Base-by-base conservation (phyloP, 2,888 invertebrate species). In the Chloromyia formosa region DNA sequence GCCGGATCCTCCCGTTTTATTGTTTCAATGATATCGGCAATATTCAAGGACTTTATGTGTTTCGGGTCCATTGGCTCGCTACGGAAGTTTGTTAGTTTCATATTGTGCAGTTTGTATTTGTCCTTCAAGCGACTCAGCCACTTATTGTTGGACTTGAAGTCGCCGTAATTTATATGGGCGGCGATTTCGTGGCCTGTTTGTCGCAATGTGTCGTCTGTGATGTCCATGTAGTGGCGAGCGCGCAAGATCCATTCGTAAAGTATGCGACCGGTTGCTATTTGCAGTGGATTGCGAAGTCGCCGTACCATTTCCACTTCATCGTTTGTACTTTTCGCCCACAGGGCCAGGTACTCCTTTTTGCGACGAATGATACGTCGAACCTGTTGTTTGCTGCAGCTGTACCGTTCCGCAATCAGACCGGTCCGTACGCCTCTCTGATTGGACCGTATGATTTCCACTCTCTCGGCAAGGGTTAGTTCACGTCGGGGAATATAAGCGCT, bases 311-410 rank as follows among this genome's bases (percentile, higher is more conserved):
- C 62, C 4, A 62, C 42, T 16, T 62, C 12, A 10, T 42, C 35
- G 5, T 62, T 23, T 1, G 40, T 5, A 14, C 61, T 73, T 12
- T 71, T 71, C 42, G 73, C 61, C 62, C 62, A 75, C 16, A 73
- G 60, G 12, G 66, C 73, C 27, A 73, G 16, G 22, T 73, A 69
- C 40, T 73, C 73, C 1, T 69, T 69, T 35, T 56, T 68, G 23
- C 68, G 71, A 1, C 69, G 73, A 10, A 75, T 1, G 22, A 74
- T 75, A 12, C 68, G 68, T 22, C 61, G 73, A 0, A 75, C 69
- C 68, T 75, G 75, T 0, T 62, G 62, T 20, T 62, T 62, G 18
- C 62, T 62, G 35, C 42, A 62, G 7, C 16, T 10, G 42, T 18
- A 62, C 16, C 16, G 10, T 5, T 18, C 16, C 1, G 62, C 62